phyloP scores from a whole-genome alignment of 2,797 vertebrate genomes.

The Lacerta bilineata region DNA sequence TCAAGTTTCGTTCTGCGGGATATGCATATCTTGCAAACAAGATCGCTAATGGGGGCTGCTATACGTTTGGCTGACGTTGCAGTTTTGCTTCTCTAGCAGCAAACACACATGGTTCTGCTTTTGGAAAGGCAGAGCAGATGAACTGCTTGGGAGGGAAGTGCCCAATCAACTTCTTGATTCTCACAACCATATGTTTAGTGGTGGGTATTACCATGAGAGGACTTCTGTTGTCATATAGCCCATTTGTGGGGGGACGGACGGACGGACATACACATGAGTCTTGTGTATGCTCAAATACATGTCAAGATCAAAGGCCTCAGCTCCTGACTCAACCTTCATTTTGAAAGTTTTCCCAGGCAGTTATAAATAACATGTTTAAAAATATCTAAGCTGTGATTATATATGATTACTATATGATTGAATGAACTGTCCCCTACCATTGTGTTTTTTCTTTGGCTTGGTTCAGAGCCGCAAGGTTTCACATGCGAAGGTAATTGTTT shows the following conservation, averaged over 20 bases:
- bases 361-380: too few relatives aligned
- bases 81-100: background rate
- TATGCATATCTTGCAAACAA: conserved; percentile 59
- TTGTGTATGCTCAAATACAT: conserved; percentile 1
- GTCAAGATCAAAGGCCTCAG: conserved; percentile 3
- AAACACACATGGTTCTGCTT: conserved; percentile 29
- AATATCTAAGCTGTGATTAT: too few relatives aligned
- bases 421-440: background rate
- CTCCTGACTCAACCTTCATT: background rate
- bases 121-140: background rate
- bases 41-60: conserved; percentile 58
- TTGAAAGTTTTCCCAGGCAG: background rate
- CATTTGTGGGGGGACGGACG: background rate
- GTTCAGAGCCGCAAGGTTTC: background rate
- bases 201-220: background rate
- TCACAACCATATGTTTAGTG: conserved; percentile 7
- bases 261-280: background rate
- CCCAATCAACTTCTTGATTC: conserved; percentile 2
- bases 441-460: background rate
- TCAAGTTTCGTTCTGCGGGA: conserved; percentile 59
- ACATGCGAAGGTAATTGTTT: background rate
- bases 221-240: conserved; percentile 8
- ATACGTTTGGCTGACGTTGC: conserved; percentile 53
- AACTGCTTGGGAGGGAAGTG: conserved; percentile 35
- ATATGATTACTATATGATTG: background rate